A percentile compares a stretch with the other conserved stretches of the same genome.
Evolutionary conservation across 2,888 invertebrate species (phyloP).

Genomic region (Rotaria socialis): DNA sequence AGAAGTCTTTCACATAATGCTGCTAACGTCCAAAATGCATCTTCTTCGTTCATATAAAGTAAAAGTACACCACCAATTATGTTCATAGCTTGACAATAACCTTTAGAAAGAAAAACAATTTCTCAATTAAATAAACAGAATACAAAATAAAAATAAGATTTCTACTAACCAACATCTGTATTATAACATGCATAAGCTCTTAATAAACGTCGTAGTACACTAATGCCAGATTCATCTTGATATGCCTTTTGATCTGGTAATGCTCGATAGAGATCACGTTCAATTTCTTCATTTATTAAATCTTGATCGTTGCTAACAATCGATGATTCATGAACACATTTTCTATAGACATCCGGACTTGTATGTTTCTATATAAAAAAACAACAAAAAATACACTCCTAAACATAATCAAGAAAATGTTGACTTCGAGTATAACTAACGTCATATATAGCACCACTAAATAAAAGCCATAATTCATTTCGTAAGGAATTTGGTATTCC

Average conservation of each 20-base stretch:
- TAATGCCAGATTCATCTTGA: slow-evolving; percentile 75
- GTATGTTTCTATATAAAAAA: slow-evolving; percentile 52
- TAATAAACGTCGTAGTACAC: slow-evolving; percentile 81
- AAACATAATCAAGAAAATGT: neutral
- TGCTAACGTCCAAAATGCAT: slow-evolving; percentile 92
- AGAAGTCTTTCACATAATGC: slow-evolving; percentile 88
- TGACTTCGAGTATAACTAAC: slow-evolving; percentile 51
- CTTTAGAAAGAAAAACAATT: slow-evolving; percentile 50
- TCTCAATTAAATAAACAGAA: neutral
- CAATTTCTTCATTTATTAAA: slow-evolving; percentile 89
- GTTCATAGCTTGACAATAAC: slow-evolving; percentile 98
- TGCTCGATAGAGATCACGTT: slow-evolving; percentile 87
- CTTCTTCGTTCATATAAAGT: slow-evolving; percentile 91
- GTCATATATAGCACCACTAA: slow-evolving; percentile 70
- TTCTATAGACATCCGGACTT: slow-evolving; percentile 78
- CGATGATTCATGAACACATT: slow-evolving; percentile 72
- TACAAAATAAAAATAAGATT: neutral
- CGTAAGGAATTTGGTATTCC: slow-evolving; percentile 83
- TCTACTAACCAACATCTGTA: slow-evolving; percentile 66
- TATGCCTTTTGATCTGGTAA: slow-evolving; percentile 96
- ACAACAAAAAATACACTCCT: neutral
- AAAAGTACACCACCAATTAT: slow-evolving; percentile 91
- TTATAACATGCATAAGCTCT: slow-evolving; percentile 92
- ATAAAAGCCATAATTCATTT: slow-evolving; percentile 89
- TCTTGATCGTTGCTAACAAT: slow-evolving; percentile 64